Conservation (phyloP, 2,888 invertebrate genomes). For the Elmis aenea region DNA sequence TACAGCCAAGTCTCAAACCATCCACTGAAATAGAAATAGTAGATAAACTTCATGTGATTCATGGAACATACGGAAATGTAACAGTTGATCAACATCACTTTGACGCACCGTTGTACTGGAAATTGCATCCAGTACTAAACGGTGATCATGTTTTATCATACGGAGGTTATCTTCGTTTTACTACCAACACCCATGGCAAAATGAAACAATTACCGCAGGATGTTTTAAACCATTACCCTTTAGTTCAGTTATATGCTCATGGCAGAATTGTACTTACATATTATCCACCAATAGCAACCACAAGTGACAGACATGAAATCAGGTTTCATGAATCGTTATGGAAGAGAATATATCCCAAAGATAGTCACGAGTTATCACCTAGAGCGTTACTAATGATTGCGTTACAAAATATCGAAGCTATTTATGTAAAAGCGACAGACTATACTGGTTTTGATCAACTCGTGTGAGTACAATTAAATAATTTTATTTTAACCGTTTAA, state of each 20-base stretch:
- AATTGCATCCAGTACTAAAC: conserved; percentile 71
- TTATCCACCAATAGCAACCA: conserved; percentile 47
- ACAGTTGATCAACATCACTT: conserved; percentile 50
- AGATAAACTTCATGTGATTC: conserved; percentile 47
- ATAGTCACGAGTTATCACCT: conserved; percentile 56
- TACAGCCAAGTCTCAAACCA: too few relatives aligned
- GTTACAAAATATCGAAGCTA: conserved; percentile 76
- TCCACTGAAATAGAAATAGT: conserved; percentile 8
- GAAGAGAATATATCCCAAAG: conserved; percentile 49
- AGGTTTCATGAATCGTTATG: conserved; percentile 76
- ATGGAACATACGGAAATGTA: conserved; percentile 54
- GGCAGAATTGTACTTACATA: conserved; percentile 72
- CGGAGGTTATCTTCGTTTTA: conserved; percentile 81
- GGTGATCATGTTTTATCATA: conserved; percentile 89
- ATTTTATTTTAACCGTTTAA: not conserved
- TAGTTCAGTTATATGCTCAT: conserved; percentile 75
- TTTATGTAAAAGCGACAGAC: conserved; percentile 66
- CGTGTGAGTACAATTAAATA: conserved; percentile 53
- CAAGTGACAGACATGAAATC: conserved; percentile 51
- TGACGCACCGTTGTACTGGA: conserved; percentile 75
- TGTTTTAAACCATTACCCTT: conserved; percentile 56
- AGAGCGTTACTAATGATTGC: conserved; percentile 86
- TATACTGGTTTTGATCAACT: conserved; percentile 54
- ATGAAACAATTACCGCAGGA: conserved; percentile 46
- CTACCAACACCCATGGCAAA: conserved; percentile 52